phyloP scores from a whole-genome alignment of 2,888 invertebrate species.

The Calliphora vomitoria region DNA sequence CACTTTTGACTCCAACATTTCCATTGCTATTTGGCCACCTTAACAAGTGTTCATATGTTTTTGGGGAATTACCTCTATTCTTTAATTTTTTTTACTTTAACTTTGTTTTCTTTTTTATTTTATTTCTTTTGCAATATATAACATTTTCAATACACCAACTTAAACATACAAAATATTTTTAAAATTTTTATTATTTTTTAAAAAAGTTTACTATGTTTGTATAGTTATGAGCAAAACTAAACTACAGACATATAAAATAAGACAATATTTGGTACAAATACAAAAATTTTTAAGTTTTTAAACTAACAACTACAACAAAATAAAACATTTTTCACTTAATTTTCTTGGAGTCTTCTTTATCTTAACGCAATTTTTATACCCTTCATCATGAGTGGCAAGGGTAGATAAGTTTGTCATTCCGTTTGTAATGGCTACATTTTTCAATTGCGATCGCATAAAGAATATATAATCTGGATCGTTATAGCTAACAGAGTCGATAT shows the following conservation, averaged over 20 bases:
- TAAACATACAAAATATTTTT: neutral
- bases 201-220: neutral
- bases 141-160: neutral
- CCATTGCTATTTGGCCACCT: too few species aligned
- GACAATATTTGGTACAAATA: neutral
- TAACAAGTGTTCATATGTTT: too few species aligned
- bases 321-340: conserved; percentile 10
- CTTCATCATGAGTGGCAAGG: too few species aligned
- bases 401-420: too few species aligned
- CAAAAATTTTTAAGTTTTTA: neutral
- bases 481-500: too few species aligned
- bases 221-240: conserved; percentile 2
- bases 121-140: neutral
- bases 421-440: too few species aligned
- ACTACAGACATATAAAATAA: neutral
- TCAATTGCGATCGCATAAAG: too few species aligned
- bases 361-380: neutral
- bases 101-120: neutral
- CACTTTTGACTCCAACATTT: too few species aligned
- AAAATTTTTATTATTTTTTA: conserved; percentile 19
- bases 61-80: too few species aligned
- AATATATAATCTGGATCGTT: too few species aligned
- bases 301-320: neutral
- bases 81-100: too few species aligned
- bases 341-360: conserved; percentile 17